Percentiles rank a stretch among this genome's conserved stretches.
Conservation (phyloP, 2,113 vertebrate species). For the Chaetops frenatus region DNA sequence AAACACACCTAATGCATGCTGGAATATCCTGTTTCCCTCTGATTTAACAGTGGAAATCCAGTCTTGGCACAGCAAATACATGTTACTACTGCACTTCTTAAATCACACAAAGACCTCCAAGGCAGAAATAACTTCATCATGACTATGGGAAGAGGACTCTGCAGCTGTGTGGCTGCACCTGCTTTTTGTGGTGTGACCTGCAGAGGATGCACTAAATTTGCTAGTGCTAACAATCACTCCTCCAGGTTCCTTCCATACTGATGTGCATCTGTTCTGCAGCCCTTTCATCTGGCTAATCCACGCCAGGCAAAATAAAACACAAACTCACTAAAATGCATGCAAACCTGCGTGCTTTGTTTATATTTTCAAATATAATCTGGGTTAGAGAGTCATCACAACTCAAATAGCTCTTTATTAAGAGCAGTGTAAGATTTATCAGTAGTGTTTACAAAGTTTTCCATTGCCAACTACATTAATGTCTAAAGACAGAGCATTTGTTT, state of each 20-base stretch:
- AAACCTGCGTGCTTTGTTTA: neutral
- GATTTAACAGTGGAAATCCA: conserved; percentile 12
- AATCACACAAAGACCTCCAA: neutral
- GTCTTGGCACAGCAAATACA: neutral
- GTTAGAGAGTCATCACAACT: neutral
- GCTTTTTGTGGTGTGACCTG: neutral
- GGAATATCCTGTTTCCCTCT: neutral
- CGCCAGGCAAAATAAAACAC: neutral
- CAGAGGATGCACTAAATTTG: neutral
- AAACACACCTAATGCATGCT: neutral
- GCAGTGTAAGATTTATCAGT: neutral
- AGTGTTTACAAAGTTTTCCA: neutral
- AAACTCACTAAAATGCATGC: neutral
- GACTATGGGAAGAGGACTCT: neutral
- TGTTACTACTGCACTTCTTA: neutral
- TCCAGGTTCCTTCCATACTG: neutral
- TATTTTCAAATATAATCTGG: neutral
- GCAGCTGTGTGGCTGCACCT: neutral
- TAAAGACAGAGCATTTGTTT: neutral
- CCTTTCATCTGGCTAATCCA: neutral
- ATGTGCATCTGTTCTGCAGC: neutral
- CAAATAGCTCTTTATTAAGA: neutral
- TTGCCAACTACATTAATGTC: neutral
- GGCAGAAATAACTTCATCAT: neutral
- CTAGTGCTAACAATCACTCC: neutral